phyloP scores from a whole-genome alignment of 1,140 invertebrate genomes.

The Ptiloglossa arizonensis region DNA sequence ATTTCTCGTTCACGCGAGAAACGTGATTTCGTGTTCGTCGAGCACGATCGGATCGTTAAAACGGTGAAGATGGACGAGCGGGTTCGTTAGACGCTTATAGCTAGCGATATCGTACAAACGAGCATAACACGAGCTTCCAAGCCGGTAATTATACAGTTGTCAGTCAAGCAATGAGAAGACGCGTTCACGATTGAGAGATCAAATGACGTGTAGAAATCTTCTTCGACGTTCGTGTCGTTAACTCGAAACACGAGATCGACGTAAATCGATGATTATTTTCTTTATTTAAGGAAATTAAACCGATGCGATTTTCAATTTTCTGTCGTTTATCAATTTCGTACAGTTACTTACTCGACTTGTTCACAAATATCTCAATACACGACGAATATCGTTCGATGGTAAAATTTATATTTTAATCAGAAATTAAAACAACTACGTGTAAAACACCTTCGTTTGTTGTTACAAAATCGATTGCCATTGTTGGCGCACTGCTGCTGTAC shows the following conservation, averaged over 20 bases:
- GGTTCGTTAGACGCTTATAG: slow-evolving; percentile 46
- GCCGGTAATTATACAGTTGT: slow-evolving; percentile 68
- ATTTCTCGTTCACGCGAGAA: neutral
- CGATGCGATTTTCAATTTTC: neutral
- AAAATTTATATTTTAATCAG: too few relatives aligned
- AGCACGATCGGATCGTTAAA: slow-evolving; percentile 35
- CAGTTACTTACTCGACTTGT: too few relatives aligned
- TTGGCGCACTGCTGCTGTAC: too few relatives aligned
- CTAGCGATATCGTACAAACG: slow-evolving; percentile 35
- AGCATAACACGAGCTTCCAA: slow-evolving; percentile 46
- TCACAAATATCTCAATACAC: too few relatives aligned
- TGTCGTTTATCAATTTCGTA: too few relatives aligned
- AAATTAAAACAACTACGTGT: too few relatives aligned
- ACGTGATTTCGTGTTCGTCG: slow-evolving; percentile 32
- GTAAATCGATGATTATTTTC: slow-evolving; percentile 8
- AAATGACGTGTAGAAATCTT: slow-evolving; percentile 47
- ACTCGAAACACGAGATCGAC: neutral
- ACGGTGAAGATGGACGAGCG: slow-evolving; percentile 49
- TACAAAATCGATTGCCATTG: too few relatives aligned
- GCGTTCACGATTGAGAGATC: slow-evolving; percentile 70
- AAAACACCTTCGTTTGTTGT: too few relatives aligned
- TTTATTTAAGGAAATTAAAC: too few relatives aligned
- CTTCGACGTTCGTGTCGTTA: slow-evolving; percentile 23
- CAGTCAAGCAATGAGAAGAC: slow-evolving; percentile 59
- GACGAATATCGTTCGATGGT: too few relatives aligned